Evolutionary conservation across 2,113 vertebrate genomes (phyloP).

Genomic region (Hydrochoerus hydrochaeris): DNA sequence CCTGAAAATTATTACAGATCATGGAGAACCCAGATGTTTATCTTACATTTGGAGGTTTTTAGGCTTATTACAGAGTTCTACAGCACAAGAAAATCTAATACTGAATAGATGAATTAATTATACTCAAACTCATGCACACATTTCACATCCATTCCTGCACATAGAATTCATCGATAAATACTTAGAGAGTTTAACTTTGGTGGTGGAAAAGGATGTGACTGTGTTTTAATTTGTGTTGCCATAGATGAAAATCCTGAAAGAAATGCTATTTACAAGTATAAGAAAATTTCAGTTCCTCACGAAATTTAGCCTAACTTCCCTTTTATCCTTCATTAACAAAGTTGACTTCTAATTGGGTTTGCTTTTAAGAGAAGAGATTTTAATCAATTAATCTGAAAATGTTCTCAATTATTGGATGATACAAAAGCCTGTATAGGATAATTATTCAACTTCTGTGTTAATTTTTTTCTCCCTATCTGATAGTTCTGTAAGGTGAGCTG

Average conservation of each 20-base stretch:
- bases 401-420: background rate
- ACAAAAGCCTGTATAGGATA: background rate
- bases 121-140: background rate
- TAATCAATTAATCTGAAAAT: conserved; percentile 12
- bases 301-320: background rate
- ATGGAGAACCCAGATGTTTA: background rate
- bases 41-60: conserved; percentile 9
- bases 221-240: background rate
- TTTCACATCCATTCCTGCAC: background rate
- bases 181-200: background rate
- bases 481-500: background rate
- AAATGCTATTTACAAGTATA: background rate
- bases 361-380: conserved; percentile 8
- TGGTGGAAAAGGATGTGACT: background rate
- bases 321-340: background rate
- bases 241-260: background rate
- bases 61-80: background rate
- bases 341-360: conserved; percentile 40
- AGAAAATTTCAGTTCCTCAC: background rate
- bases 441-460: background rate
- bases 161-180: background rate
- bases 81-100: background rate
- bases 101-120: conserved; percentile 8
- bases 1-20: background rate
- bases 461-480: background rate